phyloP scores from a whole-genome alignment of 2,113 vertebrate genomes.

The Scolopax mira region DNA sequence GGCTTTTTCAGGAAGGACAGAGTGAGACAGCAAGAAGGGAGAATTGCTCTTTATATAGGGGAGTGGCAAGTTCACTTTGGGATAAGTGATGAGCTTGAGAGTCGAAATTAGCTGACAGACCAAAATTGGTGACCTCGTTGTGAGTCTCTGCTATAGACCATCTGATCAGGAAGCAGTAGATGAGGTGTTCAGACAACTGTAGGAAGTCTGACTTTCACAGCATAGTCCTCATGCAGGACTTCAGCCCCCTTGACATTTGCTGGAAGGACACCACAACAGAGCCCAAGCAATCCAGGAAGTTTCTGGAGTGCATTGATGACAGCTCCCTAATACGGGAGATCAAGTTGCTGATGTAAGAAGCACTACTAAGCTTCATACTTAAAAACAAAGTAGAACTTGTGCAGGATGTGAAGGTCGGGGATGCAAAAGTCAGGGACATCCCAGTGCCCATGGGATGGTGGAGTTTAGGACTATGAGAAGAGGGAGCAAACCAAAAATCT shows the following conservation, averaged over 20 bases:
- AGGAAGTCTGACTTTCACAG: background rate
- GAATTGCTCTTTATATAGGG: background rate
- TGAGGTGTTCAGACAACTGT: background rate
- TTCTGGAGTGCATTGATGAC: background rate
- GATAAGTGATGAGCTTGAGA: background rate
- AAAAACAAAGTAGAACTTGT: background rate
- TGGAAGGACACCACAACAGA: background rate
- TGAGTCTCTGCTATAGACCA: background rate
- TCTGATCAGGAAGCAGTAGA: background rate
- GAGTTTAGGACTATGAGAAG: background rate
- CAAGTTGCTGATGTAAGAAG: background rate
- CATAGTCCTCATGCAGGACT: background rate
- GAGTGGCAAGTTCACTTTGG: background rate
- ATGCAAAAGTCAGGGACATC: background rate
- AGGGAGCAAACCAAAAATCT: background rate
- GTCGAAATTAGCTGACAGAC: background rate
- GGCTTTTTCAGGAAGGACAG: background rate
- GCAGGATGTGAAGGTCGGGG: background rate
- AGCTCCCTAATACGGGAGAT: background rate
- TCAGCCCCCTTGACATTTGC: background rate
- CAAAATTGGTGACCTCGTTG: background rate
- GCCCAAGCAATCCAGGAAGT: background rate
- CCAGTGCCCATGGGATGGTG: background rate
- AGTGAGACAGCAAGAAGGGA: background rate
- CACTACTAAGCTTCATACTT: background rate